These are phyloP conservation scores for Leptodactylus fallax DNA, from an alignment of 2,797 vertebrate species.

Conservation along the genomic window DNA sequence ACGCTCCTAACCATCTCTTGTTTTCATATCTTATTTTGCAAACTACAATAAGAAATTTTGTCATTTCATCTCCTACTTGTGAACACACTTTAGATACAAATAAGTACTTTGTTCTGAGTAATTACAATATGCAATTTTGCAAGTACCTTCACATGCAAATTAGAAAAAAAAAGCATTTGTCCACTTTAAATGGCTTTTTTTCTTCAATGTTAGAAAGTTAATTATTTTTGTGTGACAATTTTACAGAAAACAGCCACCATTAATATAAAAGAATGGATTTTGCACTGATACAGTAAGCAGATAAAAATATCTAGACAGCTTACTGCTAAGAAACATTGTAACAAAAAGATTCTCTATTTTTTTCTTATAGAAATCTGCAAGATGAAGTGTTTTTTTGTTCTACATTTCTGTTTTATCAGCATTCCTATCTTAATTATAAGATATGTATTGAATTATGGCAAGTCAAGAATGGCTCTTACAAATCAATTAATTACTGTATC, in stretches of 20 bases:
- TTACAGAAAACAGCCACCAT: neutral
- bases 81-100: no score
- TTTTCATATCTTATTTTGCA: no score
- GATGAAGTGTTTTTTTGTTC: conserved; percentile 14
- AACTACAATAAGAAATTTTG: no score
- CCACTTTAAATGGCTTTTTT: no score
- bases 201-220: no score
- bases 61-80: no score
- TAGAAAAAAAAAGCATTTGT: no score
- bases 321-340: neutral
- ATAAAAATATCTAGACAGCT: neutral
- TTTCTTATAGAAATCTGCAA: neutral
- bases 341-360: neutral
- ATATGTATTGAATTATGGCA: conserved; percentile 45
- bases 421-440: conserved; percentile 54
- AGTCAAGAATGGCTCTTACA: conserved; percentile 37
- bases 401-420: conserved; percentile 33
- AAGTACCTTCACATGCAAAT: no score
- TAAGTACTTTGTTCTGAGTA: no score
- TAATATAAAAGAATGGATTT: conserved; percentile 39
- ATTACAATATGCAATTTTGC: no score
- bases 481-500: conserved; percentile 35
- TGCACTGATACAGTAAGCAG: neutral
- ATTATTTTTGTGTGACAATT: conserved; percentile 18
- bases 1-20: no score